These are phyloP conservation scores for Pseudachorutes palmiensis DNA, from an alignment of 1,140 invertebrate genomes.

Conservation along the genomic window DNA sequence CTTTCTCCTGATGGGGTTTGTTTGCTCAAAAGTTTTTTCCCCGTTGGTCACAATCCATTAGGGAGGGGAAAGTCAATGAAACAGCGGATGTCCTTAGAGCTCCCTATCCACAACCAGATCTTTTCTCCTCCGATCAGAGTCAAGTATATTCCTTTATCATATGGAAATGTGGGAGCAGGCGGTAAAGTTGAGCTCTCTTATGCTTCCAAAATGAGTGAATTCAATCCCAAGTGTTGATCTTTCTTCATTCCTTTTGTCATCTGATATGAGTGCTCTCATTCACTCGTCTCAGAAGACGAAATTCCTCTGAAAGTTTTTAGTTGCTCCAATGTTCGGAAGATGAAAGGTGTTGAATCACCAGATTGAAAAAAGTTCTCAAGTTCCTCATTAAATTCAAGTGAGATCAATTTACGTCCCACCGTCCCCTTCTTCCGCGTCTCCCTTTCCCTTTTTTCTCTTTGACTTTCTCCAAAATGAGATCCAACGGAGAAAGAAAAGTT, in stretches of 20 bases:
- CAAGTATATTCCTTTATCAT: too few relatives aligned
- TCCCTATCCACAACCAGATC: too few relatives aligned
- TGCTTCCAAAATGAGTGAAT: too few relatives aligned
- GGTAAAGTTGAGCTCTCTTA: too few relatives aligned
- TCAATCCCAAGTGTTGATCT: not conserved
- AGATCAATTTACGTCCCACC: conserved; percentile 12
- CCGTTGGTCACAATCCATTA: too few relatives aligned
- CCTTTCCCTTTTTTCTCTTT: not conserved
- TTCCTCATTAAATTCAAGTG: conserved; percentile 25
- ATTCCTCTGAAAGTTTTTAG: not conserved
- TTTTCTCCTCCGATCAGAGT: too few relatives aligned
- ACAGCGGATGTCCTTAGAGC: too few relatives aligned
- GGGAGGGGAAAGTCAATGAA: too few relatives aligned
- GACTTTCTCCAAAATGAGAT: conserved; percentile 11
- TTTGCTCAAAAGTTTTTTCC: not conserved
- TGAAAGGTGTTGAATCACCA: not conserved
- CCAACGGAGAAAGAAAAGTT: not conserved
- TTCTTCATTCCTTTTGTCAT: not conserved
- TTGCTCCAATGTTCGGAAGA: not conserved
- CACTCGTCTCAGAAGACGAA: not conserved
- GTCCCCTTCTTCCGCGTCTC: not conserved
- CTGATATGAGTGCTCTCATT: not conserved
- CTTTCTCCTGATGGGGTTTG: not conserved
- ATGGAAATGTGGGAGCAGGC: too few relatives aligned
- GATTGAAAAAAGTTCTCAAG: conserved; percentile 12